A percentile compares a stretch with the other conserved stretches of the same genome.
These are phyloP conservation scores for Platyrinchus mystaceus DNA, from an alignment of 2,797 vertebrate species.

Conservation along the genomic window DNA sequence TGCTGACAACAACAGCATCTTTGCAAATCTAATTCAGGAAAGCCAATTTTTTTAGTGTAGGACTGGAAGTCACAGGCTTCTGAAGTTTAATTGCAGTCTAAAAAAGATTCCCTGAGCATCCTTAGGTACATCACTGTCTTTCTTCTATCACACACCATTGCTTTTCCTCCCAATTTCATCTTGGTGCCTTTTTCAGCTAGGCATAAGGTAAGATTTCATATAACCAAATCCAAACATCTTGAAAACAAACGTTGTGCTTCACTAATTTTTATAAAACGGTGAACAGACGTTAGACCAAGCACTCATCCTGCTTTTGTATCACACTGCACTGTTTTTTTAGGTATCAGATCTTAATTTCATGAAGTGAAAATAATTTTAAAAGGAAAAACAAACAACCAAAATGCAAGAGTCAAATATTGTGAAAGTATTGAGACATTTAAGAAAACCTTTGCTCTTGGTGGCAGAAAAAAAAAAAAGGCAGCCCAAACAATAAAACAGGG, in stretches of 20 bases:
- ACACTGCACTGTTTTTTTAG: not conserved
- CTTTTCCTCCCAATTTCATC: not conserved
- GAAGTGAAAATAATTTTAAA: not conserved
- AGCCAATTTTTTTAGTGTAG: not conserved
- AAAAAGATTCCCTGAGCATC: not conserved
- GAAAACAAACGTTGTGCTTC: not conserved
- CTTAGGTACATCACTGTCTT: not conserved
- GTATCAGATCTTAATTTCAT: not conserved
- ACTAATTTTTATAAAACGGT: not conserved
- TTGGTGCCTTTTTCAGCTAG: not conserved
- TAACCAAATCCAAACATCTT: not conserved
- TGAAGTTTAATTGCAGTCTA: not conserved
- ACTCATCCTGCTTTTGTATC: not conserved
- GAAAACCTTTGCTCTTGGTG: not conserved
- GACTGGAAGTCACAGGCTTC: not conserved
- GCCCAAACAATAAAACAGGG: not conserved
- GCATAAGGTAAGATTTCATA: not conserved
- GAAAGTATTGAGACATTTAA: not conserved
- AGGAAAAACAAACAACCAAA: not conserved
- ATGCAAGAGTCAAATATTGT: not conserved
- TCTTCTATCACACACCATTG: not conserved
- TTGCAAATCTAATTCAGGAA: constrained; percentile 22
- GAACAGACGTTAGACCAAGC: not conserved
- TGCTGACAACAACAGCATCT: not conserved
- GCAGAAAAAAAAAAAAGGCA: not conserved